Conservation (phyloP, 1,140 invertebrate genomes). For the Ips nitidus region DNA sequence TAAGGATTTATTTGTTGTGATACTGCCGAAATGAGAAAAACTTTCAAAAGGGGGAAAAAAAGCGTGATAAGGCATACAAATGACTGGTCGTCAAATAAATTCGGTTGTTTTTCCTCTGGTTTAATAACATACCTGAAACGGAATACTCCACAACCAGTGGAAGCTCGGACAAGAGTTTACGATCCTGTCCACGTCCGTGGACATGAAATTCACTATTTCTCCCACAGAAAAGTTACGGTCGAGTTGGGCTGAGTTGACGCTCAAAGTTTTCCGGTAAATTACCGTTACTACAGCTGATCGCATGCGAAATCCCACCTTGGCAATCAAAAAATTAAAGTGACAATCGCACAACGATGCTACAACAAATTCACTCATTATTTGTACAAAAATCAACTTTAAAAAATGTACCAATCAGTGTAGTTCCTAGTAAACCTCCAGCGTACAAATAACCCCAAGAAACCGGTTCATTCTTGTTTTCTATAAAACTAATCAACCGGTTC, state of each 20-base stretch:
- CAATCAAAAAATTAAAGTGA: slow-evolving; percentile 90
- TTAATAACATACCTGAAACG: slow-evolving; percentile 71
- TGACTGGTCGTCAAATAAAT: slow-evolving; percentile 18
- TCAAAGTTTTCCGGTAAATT: slow-evolving; percentile 84
- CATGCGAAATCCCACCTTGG: slow-evolving; percentile 84
- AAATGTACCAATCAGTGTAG: slow-evolving; percentile 62
- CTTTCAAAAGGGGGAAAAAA: slow-evolving; percentile 18
- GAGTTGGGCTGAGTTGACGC: slow-evolving; percentile 57
- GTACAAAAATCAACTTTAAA: slow-evolving; percentile 12
- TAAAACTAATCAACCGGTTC: slow-evolving; percentile 76
- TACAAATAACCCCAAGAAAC: slow-evolving; percentile 76
- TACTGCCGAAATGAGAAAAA: slow-evolving; percentile 26
- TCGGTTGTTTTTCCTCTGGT: slow-evolving; percentile 24
- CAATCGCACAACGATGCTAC: slow-evolving; percentile 74
- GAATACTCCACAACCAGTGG: slow-evolving; percentile 96
- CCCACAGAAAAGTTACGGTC: slow-evolving; percentile 70
- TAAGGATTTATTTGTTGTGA: slow-evolving; percentile 34
- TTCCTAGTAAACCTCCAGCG: slow-evolving; percentile 69
- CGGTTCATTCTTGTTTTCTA: slow-evolving; percentile 72
- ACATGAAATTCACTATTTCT: slow-evolving; percentile 96
- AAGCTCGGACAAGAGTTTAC: slow-evolving; percentile 95
- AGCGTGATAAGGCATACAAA: slow-evolving; percentile 34
- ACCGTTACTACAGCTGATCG: slow-evolving; percentile 78
- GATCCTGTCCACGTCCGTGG: slow-evolving; percentile 92
- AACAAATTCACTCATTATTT: slow-evolving; percentile 36